Conservation (phyloP, 2,888 invertebrate genomes). For the Thereva unica region DNA sequence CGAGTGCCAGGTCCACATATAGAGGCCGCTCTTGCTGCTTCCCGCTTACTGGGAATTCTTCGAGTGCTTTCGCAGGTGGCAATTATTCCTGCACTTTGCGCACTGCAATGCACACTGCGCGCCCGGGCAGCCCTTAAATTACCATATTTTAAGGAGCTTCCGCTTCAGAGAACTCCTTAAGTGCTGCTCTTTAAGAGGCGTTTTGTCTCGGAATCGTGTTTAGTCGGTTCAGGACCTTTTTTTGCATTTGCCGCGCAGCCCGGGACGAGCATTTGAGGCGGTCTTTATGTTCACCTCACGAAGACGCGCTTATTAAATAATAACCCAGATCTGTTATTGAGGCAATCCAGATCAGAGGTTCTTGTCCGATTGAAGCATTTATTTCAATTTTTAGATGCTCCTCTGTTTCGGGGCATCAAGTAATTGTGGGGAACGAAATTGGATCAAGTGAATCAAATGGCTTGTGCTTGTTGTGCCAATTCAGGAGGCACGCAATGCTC, state of each 20-base stretch:
- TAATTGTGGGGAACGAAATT: conserved; percentile 27
- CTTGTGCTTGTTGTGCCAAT: neutral
- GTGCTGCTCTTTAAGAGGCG: conserved; percentile 20
- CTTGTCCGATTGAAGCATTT: conserved; percentile 25
- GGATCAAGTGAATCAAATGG: conserved; percentile 33
- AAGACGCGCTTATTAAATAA: conserved; percentile 32
- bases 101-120: neutral
- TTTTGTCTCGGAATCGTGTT: conserved; percentile 18
- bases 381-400: conserved; percentile 26
- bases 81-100: conserved; percentile 32
- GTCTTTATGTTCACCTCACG: conserved; percentile 31
- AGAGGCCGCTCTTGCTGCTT: too few species aligned
- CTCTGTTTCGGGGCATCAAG: conserved; percentile 16
- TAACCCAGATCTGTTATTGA: conserved; percentile 33
- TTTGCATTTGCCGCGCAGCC: neutral
- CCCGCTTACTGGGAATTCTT: neutral
- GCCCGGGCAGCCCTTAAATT: conserved; percentile 17
- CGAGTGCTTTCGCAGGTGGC: conserved; percentile 29
- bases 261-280: neutral
- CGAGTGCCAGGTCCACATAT: neutral
- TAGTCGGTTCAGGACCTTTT: neutral
- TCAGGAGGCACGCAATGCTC: conserved; percentile 7
- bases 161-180: neutral
- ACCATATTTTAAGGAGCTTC: conserved; percentile 28
- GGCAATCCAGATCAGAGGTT: conserved; percentile 16